Evolutionary conservation across 1,140 invertebrate species (phyloP).

Genomic region (Tetramorium simillimum): DNA sequence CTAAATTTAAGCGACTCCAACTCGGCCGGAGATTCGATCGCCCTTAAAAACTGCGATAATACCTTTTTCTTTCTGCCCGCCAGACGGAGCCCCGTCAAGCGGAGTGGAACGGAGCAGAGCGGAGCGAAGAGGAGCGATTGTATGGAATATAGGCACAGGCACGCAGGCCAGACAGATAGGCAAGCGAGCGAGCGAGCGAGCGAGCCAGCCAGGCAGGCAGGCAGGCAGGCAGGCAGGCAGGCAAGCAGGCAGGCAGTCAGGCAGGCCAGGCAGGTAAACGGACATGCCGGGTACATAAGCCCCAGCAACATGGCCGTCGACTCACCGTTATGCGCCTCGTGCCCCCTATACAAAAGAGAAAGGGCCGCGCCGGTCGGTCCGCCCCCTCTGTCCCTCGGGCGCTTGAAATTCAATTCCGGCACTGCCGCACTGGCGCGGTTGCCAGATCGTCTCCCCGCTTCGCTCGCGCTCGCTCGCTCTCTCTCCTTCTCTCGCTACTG

Average conservation of each 20-base stretch:
- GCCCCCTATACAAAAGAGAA: constrained; percentile 82
- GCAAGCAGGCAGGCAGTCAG: constrained; percentile 72
- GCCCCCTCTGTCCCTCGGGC: constrained; percentile 79
- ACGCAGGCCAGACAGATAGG: constrained; percentile 31
- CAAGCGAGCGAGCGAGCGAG: neutral
- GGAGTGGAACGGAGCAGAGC: constrained; percentile 29
- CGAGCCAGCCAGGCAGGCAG: constrained; percentile 53
- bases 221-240: constrained; percentile 76
- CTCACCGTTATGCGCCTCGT: constrained; percentile 83
- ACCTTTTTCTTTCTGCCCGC: constrained; percentile 24
- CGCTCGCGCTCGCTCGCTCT: neutral
- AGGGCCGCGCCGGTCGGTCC: constrained; percentile 54
- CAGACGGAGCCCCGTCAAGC: constrained; percentile 43
- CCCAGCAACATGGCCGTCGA: constrained; percentile 76
- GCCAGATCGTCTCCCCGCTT: constrained; percentile 60
- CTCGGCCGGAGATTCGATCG: neutral
- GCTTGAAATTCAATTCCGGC: constrained; percentile 84
- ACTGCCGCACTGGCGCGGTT: constrained; percentile 70
- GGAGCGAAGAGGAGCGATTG: constrained; percentile 59
- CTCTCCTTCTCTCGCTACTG: constrained; percentile 40
- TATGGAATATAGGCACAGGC: constrained; percentile 54
- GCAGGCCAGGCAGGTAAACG: constrained; percentile 74
- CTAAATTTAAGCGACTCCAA: neutral
- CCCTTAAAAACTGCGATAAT: constrained; percentile 12
- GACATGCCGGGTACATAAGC: constrained; percentile 69